These are phyloP conservation scores for Rhagologus leucostigma DNA, from an alignment of 2,113 vertebrate species.

Conservation along the genomic window DNA sequence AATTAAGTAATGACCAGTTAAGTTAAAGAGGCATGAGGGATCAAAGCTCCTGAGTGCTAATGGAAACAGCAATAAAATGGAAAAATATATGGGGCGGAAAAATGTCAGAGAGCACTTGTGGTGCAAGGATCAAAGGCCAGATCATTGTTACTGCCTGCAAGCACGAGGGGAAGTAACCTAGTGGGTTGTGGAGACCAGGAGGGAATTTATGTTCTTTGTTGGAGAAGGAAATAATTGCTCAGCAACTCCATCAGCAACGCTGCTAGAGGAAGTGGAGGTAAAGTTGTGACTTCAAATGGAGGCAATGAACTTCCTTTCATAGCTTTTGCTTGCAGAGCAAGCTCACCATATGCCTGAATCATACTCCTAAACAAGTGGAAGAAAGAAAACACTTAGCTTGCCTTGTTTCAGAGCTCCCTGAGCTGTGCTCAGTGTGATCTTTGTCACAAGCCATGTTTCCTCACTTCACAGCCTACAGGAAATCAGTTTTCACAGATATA, in stretches of 20 bases:
- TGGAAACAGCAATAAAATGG: conserved; percentile 2
- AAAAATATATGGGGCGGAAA: background rate
- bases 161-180: background rate
- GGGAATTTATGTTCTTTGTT: background rate
- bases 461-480: background rate
- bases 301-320: conserved; percentile 9
- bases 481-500: background rate
- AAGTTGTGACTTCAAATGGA: background rate
- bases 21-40: background rate
- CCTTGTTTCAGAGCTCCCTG: background rate
- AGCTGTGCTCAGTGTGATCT: background rate
- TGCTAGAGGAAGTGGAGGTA: background rate
- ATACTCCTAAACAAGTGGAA: background rate
- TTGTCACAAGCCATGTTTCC: background rate
- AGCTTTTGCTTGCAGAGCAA: background rate
- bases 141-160: background rate
- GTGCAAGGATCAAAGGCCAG: conserved; percentile 10
- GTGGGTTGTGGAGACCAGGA: background rate
- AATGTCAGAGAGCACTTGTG: background rate
- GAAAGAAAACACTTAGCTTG: background rate
- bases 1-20: background rate
- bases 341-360: background rate
- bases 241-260: background rate
- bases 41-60: background rate
- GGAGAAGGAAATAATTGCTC: conserved; percentile 43